Percentiles rank a stretch among this genome's conserved stretches.
Conservation (phyloP, 2,888 invertebrate species). For the Drymonia ruficornis region DNA sequence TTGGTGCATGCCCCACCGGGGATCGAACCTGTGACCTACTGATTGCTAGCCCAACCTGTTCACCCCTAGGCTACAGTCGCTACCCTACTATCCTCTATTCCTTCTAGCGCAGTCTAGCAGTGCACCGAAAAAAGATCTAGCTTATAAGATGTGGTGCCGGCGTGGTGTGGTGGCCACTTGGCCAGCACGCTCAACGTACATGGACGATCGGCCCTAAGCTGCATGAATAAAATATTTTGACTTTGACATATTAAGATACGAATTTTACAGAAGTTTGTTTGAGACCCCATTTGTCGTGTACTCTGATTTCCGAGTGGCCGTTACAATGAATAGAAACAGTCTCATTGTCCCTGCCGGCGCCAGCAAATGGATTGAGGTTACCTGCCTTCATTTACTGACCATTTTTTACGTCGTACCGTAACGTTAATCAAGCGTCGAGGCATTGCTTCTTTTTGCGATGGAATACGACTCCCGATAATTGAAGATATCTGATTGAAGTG, state of each 20-base stretch:
- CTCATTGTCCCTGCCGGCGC: conserved; percentile 20
- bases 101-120: too few relatives aligned
- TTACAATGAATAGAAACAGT: conserved; percentile 30
- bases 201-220: too few relatives aligned
- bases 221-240: too few relatives aligned
- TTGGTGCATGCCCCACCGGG: too few relatives aligned
- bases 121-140: too few relatives aligned
- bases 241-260: not conserved
- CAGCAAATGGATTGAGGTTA: conserved; percentile 26
- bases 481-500: conserved; percentile 1
- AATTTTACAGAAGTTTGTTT: not conserved
- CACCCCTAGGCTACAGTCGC: too few relatives aligned
- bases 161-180: too few relatives aligned
- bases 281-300: not conserved
- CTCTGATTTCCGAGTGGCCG: conserved; percentile 13
- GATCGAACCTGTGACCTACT: too few relatives aligned
- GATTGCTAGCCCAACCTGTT: too few relatives aligned
- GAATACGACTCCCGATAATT: not conserved
- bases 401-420: conserved; percentile 7
- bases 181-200: too few relatives aligned
- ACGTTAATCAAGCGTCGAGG: conserved; percentile 4
- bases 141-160: too few relatives aligned
- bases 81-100: too few relatives aligned
- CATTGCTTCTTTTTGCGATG: not conserved
- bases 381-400: conserved; percentile 22